Base-by-base conservation (phyloP, 2,888 invertebrate species). In the Drosophila nr. medialis region DNA sequence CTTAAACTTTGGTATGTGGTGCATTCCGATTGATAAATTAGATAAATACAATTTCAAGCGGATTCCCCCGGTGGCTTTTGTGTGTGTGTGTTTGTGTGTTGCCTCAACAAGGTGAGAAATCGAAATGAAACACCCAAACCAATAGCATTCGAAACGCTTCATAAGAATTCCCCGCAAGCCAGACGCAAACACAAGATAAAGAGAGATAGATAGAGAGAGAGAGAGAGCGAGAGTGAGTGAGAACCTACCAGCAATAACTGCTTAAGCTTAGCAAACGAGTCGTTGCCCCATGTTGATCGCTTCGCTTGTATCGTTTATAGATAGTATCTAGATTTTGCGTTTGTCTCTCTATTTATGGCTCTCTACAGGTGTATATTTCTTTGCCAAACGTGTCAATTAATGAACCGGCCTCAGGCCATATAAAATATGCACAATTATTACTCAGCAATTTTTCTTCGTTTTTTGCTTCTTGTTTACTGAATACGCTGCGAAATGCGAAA, bases 91-190 rank as follows among this genome's bases (percentile, higher is more conserved):
- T 61, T 38, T 64, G 50, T 65, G 77, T 80, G 89, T 49, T 59
- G 79, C 63, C 71, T 64, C 66, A 68, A 48, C 76, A 76, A 89
- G 68, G 82, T 81, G 82, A 89, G 82, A 86, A 86, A 81, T 78
- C 66, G 71, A 67, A 83, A 81, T 89, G 89, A 86, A 65, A 66
- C 59, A 15, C 63, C 40, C 64, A 50, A 49, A 15, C 15, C 48
- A 54, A 54, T 49, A 38, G n/a, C 65, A 56, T 21, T 10, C 62
- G 65, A 18, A 63, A 56, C 59, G 48, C 30, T 66, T 63, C 53
- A 67, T 65, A 72, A 80, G 82, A 80, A 64, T 75, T 80, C 83
- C 80, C 80, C 80, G 58, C 56, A 42, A 60, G 21, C 50, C 38
- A 36, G 30, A 49, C 38, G 36, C 32, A 30, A 27, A 2, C 30